A percentile compares a stretch with the other conserved stretches of the same genome.
These are phyloP conservation scores for Promerops cafer DNA, from an alignment of 2,113 vertebrate species.

Conservation along the genomic window DNA sequence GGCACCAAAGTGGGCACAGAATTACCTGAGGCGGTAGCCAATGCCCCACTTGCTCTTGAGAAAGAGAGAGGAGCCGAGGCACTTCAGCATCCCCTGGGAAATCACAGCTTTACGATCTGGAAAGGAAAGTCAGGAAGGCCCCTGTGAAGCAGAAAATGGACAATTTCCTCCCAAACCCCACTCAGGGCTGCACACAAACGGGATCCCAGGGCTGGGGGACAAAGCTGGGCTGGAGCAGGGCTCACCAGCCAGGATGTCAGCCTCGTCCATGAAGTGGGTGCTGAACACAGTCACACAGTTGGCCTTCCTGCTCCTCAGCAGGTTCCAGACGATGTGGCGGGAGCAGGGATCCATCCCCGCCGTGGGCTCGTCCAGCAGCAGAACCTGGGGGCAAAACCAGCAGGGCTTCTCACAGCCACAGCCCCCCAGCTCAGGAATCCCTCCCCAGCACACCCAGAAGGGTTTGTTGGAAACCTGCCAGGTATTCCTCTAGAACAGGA, in stretches of 20 bases:
- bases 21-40: constrained; percentile 91
- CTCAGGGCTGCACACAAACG: accelerated
- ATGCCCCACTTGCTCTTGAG: constrained; percentile 97
- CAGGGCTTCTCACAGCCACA: accelerated
- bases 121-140: neutral
- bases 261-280: constrained; percentile 98
- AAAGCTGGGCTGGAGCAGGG: neutral
- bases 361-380: constrained; percentile 93
- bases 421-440: accelerated
- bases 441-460: neutral
- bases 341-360: constrained; percentile 96
- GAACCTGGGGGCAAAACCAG: constrained; percentile 67
- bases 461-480: neutral
- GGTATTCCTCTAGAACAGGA: neutral
- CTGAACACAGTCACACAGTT: constrained; percentile 85
- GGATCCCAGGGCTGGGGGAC: accelerated
- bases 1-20: accelerated
- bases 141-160: accelerated
- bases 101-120: constrained; percentile 96
- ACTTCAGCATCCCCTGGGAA: constrained; percentile 92
- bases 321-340: constrained; percentile 90
- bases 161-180: accelerated
- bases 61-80: constrained; percentile 94
- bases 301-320: constrained; percentile 81
- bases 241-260: constrained; percentile 91